These are phyloP conservation scores for Scopus umbretta DNA, from an alignment of 2,113 vertebrate genomes.

Conservation along the genomic window DNA sequence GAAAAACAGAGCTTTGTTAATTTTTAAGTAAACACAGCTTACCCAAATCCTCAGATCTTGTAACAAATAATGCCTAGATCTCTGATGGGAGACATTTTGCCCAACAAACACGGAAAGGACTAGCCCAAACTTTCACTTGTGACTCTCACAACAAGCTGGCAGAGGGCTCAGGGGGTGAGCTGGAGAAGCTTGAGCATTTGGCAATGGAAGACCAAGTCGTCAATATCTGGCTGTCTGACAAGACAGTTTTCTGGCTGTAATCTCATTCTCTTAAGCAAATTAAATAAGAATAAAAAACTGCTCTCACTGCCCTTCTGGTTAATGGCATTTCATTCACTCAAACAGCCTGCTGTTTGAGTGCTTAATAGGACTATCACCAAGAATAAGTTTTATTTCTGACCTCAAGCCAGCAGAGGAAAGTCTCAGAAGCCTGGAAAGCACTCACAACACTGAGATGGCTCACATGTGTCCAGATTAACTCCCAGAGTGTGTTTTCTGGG, in stretches of 20 bases:
- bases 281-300: neutral
- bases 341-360: neutral
- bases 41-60: neutral
- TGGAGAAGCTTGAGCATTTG: neutral
- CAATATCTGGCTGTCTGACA: slow-evolving; percentile 30
- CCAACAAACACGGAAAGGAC: neutral
- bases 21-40: neutral
- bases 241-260: slow-evolving; percentile 41
- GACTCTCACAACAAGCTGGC: neutral
- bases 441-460: neutral
- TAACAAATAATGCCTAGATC: neutral
- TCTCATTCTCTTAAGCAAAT: slow-evolving; percentile 44
- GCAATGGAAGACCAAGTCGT: slow-evolving; percentile 1
- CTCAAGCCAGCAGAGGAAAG: neutral
- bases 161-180: neutral
- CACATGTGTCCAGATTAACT: neutral
- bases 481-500: neutral
- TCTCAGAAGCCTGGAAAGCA: neutral
- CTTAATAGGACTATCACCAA: neutral
- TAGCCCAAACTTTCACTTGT: neutral
- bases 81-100: neutral
- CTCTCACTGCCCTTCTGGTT: neutral
- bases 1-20: neutral
- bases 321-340: slow-evolving; percentile 17
- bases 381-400: neutral